Base-by-base conservation (phyloP, 2,888 invertebrate species). In the Lamellibrachia columna region DNA sequence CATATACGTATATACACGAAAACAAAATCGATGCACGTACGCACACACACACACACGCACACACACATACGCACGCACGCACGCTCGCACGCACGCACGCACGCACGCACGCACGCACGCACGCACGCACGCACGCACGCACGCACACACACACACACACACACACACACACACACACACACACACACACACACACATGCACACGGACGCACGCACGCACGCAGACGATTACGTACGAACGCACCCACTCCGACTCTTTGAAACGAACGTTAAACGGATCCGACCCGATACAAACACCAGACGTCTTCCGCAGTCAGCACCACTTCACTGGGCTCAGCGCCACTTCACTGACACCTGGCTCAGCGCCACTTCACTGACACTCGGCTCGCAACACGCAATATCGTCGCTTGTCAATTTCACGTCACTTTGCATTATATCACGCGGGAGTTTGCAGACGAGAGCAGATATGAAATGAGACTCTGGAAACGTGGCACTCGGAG, bases 211-310 rank as follows among this genome's bases (percentile, higher is more conserved):
- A 55, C 55, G 9, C 9, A 55, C 55, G 9, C 55, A 3, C 55
- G 9, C 55, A 55, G 8, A 55, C 55, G 9, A 2, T 3, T 9
- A 55, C 9, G 9, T 9, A 55, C 55, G 0, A 2, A 55, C 55
- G 9, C 55, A 55, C 55, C 1, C 55, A 75, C 75, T 22, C 75
- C 11, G 15, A 22, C 75, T 75, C n/a, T 6, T 75, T 15, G 75
- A 75, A 75, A 75, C 75, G 75, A 75, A 75, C 75, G 75, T 75
- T 15, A 75, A 75, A 75, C 75, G 15, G 75, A n/a, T 75, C 75
- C 75, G 75, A 75, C 75, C 75, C 22, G 75, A 75, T n/a, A 75
- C 75, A 75, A 15, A n/a, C 15, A 75, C 75, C 22, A n/a, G 75
- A n/a, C 3, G 22, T 40, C 75, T 75, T 22, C 75, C n/a, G 75